A percentile compares a stretch with the other conserved stretches of the same genome.
These are phyloP conservation scores for Lucilia sericata DNA, from an alignment of 1,140 invertebrate species.

Conservation along the genomic window DNA sequence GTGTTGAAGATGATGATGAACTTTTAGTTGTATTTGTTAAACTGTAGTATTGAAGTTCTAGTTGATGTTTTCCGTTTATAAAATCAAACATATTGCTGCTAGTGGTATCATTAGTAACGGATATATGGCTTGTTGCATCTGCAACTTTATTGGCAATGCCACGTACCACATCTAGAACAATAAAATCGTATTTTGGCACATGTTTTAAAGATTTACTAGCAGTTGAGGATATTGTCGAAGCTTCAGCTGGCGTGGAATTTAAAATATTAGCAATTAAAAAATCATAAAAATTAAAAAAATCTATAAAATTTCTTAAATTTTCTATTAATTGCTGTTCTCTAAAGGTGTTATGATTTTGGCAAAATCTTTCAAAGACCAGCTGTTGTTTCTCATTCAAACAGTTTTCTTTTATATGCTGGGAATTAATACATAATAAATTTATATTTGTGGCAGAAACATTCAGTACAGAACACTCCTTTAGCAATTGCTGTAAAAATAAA, in stretches of 20 bases:
- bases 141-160: not conserved
- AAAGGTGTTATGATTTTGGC: not conserved
- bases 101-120: constrained; percentile 13
- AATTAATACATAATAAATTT: constrained; percentile 34
- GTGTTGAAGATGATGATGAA: not conserved
- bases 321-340: constrained; percentile 22
- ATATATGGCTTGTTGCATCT: constrained; percentile 13
- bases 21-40: not conserved
- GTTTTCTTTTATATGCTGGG: not conserved
- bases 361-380: not conserved
- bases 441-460: constrained; percentile 4
- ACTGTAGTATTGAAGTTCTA: not conserved
- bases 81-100: not conserved
- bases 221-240: not conserved
- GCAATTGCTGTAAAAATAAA: not conserved
- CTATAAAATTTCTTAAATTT: constrained; percentile 58
- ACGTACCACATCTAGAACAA: constrained; percentile 61
- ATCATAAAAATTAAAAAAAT: constrained; percentile 64
- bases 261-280: constrained; percentile 53
- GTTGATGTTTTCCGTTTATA: not conserved
- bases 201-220: constrained; percentile 25
- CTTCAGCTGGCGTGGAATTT: constrained; percentile 24
- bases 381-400: not conserved
- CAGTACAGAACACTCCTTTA: constrained; percentile 33
- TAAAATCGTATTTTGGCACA: constrained; percentile 63